phyloP scores from a whole-genome alignment of 2,888 invertebrate genomes.

The Nephrotoma guestfalica region DNA sequence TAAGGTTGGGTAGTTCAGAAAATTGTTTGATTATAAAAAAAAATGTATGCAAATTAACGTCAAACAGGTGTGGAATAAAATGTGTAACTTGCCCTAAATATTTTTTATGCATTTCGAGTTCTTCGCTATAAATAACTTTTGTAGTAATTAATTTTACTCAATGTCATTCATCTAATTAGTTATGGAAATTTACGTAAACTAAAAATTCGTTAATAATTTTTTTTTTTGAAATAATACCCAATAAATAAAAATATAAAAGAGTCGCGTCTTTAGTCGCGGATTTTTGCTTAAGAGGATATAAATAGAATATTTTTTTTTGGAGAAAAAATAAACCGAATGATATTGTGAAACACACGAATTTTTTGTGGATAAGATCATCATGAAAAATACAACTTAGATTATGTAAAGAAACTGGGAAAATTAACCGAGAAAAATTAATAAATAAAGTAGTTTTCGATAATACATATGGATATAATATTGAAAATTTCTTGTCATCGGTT shows the following conservation, averaged over 20 bases:
- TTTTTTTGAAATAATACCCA: background rate
- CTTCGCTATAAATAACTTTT: background rate
- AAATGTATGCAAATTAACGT: background rate
- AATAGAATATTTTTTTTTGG: background rate
- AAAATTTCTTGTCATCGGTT: background rate
- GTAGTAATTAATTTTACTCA: background rate
- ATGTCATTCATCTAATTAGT: background rate
- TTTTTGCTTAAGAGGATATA: background rate
- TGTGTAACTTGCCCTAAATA: background rate
- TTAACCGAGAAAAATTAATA: background rate
- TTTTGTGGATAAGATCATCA: background rate
- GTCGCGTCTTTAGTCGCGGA: background rate
- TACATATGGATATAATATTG: background rate
- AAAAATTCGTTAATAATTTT: background rate
- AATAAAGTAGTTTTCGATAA: background rate
- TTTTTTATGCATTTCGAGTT: background rate
- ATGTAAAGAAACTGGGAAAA: background rate
- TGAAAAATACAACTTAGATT: background rate
- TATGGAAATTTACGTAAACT: background rate
- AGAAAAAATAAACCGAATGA: background rate
- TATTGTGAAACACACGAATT: background rate
- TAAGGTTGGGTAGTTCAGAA: background rate
- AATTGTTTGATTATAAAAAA: background rate
- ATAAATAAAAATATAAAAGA: background rate
- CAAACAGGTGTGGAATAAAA: background rate